Conservation (phyloP, 2,888 invertebrate species). For the Drosophila siamana region DNA sequence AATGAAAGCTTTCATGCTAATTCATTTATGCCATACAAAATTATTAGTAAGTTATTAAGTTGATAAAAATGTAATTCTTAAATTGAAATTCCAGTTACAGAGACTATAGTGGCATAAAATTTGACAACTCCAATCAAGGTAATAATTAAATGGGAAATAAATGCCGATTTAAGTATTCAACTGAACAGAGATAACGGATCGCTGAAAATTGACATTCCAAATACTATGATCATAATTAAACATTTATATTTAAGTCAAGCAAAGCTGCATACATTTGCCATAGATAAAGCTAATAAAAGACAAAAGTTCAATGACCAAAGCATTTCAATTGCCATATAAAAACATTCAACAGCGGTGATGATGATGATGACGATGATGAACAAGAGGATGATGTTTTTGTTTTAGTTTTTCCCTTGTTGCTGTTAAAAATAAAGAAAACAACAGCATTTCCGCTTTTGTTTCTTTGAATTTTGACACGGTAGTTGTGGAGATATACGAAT, state of each 20-base stretch:
- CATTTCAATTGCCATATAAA: constrained; percentile 56
- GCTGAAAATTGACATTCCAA: neutral
- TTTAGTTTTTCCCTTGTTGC: constrained; percentile 65
- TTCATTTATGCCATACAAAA: neutral
- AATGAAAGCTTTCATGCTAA: neutral
- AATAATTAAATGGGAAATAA: neutral
- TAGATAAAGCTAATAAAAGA: constrained; percentile 32
- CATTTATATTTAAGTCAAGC: neutral
- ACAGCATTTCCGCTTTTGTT: constrained; percentile 80
- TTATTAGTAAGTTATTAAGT: neutral
- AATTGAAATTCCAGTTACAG: neutral
- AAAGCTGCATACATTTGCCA: constrained; percentile 7
- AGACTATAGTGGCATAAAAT: neutral
- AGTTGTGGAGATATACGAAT: constrained; percentile 34
- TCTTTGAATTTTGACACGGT: constrained; percentile 78
- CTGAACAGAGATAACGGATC: no score
- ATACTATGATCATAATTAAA: neutral
- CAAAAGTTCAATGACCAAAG: constrained; percentile 66
- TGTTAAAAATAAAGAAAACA: constrained; percentile 73
- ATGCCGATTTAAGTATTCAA: neutral
- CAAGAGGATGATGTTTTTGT: constrained; percentile 42
- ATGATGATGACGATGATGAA: constrained; percentile 22
- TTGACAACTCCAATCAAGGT: neutral
- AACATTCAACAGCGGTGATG: constrained; percentile 31
- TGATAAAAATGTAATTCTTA: neutral